Conservation (phyloP, 23 tunicate species). For the Ascidia mentula region DNA sequence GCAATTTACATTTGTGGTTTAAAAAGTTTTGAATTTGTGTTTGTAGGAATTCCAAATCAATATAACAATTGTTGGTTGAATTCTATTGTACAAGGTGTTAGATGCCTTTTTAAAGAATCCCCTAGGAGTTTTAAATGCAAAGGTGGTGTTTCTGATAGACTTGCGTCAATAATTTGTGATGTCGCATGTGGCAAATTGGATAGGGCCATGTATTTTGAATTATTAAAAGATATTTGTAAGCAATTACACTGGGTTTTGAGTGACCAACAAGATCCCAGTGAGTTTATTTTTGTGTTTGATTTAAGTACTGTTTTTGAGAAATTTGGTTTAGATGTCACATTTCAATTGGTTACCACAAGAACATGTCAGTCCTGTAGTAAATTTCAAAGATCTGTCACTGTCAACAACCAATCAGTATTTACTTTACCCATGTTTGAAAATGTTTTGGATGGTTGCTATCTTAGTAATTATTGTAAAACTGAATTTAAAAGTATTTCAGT, state of each 20-base stretch:
- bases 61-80: not conserved
- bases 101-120: not conserved
- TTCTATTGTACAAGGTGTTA: not conserved
- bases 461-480: not conserved
- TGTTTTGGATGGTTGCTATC: not conserved
- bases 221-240: not conserved
- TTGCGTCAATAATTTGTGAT: not conserved
- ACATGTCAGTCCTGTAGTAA: not conserved
- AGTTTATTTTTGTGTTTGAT: not conserved
- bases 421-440: conserved; percentile 1
- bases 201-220: not conserved
- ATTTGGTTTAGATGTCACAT: not conserved
- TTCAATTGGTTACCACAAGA: not conserved
- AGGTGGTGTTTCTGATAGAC: not conserved
- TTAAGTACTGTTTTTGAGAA: not conserved
- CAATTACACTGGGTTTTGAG: not conserved
- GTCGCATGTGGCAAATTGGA: not conserved
- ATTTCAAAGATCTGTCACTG: not conserved
- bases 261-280: not conserved
- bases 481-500: not conserved
- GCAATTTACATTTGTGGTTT: not conserved
- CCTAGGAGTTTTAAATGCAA: not conserved
- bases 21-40: not conserved
- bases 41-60: not conserved
- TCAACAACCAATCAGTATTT: not conserved